Evolutionary conservation across 2,888 invertebrate species (phyloP), one percentile per base, ranked within the genome.

Genomic region (Acanthosepion esculentum): DNA sequence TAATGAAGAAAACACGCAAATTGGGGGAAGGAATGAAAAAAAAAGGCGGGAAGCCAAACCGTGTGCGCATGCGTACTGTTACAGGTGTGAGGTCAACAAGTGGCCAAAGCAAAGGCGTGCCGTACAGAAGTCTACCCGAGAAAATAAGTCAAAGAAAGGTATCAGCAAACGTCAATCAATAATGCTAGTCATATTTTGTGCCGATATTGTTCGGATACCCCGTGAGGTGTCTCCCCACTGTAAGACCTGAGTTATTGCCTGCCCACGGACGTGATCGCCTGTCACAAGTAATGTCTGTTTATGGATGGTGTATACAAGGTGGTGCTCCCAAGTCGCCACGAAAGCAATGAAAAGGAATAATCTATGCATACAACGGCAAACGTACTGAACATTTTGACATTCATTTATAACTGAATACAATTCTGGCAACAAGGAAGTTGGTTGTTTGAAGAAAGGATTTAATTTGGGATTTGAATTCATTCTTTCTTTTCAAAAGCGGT

Each of bases 271-370:
- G 78, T 78, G 78, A 78, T 78, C 78, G n/a, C 78, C 78, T 78
- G 78, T 78, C 78, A 78, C 78, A 78, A 78, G 78, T 78, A 78
- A 78, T 78, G 78, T 78, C 78, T 33, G 78, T 78, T 78, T 78
- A 78, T 78, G 78, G 78, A 78, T 78, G 78, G n/a, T 12, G 33
- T 78, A 33, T n/a, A 33, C 12, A 78, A 78, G 78, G 78, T 78
- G 78, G n/a, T 78, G 78, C 78, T 78, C 78, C 78, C 78, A 78
- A 78, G 78, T 78, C n/a, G 8, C n/a, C 78, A 78, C n/a, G 33
- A 78, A 78, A 78, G 78, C 78, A 78, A 78, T 78, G 78, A 78
- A 78, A n/a, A 78, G 18, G n/a, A 33, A n/a, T 78, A 78, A 78
- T 78, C 78, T 78, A n/a, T 78, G n/a, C n/a, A n/a, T 78, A 78